Base-by-base conservation (phyloP, 2,113 vertebrate species). In the Otocyon megalotis region DNA sequence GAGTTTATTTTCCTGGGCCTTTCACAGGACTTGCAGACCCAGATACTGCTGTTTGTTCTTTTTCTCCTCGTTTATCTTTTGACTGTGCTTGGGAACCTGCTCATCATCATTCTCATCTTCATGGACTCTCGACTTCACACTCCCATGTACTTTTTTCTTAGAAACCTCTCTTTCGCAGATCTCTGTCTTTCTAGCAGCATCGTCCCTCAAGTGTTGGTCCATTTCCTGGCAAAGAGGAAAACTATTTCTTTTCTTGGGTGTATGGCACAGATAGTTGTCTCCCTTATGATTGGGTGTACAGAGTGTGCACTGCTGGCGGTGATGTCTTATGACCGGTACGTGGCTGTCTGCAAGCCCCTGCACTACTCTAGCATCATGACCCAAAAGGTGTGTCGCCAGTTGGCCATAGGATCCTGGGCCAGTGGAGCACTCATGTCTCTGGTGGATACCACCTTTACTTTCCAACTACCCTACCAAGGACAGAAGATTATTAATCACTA, bases 61-160 rank as follows among this genome's bases (percentile, higher is more conserved):
- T 98, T 97, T 28, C 48, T 98, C 62, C 14, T 93, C 35, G 81
- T 98, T 80, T 98, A 97, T 60, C 26, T 96, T 53, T 72, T 97
- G 76, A 98, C 97, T 6, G 30, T 97, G 11, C 37, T 97, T 84
- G 97, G 97, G 86, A 98, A 98, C 32, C 62, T 97, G 54, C 94
- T 98, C 43, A 97, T 98, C 88, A 96, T 98, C 76, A 28, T 97
- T 60, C 54, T 98, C 1, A 94, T 86, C 93, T 93, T 56, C 0
- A 0, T 60, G 4, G 96, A 98, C 48, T 92, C 96, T 83, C 67
- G 0, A 62, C 94, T 98, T n/a, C 97, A 98, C 26, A 96, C n/a
- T 0, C 97, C 98, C 71, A 97, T 98, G 98, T 98, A 98, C 28
- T 98, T 96, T 97, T 98, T 98, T 72, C 97, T 98, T 35, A 93